Base-by-base conservation (phyloP, 1,140 invertebrate species). In the Tetramorium parvispinum region DNA sequence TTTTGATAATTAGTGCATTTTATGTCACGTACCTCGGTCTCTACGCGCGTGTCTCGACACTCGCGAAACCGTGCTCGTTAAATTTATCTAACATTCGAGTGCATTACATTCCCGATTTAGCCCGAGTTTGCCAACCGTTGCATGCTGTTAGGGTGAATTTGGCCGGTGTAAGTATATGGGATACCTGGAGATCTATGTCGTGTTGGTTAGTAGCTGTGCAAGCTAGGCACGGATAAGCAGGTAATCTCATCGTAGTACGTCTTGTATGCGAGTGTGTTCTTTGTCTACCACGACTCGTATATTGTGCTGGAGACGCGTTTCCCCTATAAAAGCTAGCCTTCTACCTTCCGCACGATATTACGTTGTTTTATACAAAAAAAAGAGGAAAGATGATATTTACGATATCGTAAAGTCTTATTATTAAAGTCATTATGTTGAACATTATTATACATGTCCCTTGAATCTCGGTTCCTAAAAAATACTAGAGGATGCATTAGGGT, bases 241-340 rank as follows among this genome's bases (percentile, higher is more conserved):
- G 51, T 83, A 88, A 90, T 90, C 86, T 82, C 61, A 75, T 85
- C 85, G 32, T 55, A 75, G 79, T 73, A 83, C 53, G 79, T 83
- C 79, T 83, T 75, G 79, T 49, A 61, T 61, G 68, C 79, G 77
- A 79, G 77, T 79, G 77, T 66, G 79, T 75, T 83, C 79, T 83
- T 83, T 49, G 79, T 83, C 79, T 82, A 59, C 66, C 53, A 27
- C 55, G 53, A 53, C 18, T 4, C 53, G 66, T 82, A 82, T 59
- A 82, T 73, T 53, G 79, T 11, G 18, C 37, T 32, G 32, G 24
- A 18, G 63, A 81, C 51, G 51, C 63, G 40, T 59, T 55, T 27
- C 68, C n/a, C 40, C 24, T 75, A 83, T 55, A 83, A 68, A 75
- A 83, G 79, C 79, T 49, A 43, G 66, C 13, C 21, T n/a, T 49